A percentile compares a stretch with the other conserved stretches of the same genome.
Conservation (phyloP, 2,888 invertebrate species). For the Thalpophila matura region DNA sequence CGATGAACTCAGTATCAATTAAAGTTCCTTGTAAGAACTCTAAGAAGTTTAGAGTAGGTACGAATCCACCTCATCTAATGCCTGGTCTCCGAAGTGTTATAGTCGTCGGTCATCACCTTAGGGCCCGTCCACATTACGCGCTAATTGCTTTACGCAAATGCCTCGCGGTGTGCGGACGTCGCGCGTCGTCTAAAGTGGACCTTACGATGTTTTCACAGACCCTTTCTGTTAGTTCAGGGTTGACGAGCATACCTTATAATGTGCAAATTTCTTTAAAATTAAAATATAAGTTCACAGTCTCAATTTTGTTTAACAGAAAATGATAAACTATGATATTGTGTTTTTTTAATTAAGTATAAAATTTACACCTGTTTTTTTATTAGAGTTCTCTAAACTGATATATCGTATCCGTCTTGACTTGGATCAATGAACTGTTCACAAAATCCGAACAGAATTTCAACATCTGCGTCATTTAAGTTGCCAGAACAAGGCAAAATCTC, state of each 20-base stretch:
- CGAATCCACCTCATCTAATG: slow-evolving; percentile 12
- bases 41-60: slow-evolving; percentile 12
- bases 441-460: background rate
- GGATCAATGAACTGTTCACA: background rate
- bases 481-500: slow-evolving; percentile 21
- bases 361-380: background rate
- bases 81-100: slow-evolving; percentile 25
- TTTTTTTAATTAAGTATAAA: background rate
- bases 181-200: slow-evolving; percentile 69
- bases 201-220: slow-evolving; percentile 69
- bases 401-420: background rate
- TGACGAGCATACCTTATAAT: slow-evolving; percentile 31
- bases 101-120: slow-evolving; percentile 66
- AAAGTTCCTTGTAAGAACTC: background rate
- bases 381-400: background rate
- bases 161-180: slow-evolving; percentile 72
- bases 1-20: too few relatives aligned
- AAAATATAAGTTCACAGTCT: too few relatives aligned
- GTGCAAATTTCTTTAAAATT: too few relatives aligned
- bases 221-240: slow-evolving; percentile 64
- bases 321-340: background rate
- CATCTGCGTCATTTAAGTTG: slow-evolving; percentile 6
- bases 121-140: slow-evolving; percentile 80
- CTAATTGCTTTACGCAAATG: slow-evolving; percentile 88
- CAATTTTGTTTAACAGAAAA: too few relatives aligned